phyloP scores from a whole-genome alignment of 2,888 invertebrate species.

The Tigriopus californicus region DNA sequence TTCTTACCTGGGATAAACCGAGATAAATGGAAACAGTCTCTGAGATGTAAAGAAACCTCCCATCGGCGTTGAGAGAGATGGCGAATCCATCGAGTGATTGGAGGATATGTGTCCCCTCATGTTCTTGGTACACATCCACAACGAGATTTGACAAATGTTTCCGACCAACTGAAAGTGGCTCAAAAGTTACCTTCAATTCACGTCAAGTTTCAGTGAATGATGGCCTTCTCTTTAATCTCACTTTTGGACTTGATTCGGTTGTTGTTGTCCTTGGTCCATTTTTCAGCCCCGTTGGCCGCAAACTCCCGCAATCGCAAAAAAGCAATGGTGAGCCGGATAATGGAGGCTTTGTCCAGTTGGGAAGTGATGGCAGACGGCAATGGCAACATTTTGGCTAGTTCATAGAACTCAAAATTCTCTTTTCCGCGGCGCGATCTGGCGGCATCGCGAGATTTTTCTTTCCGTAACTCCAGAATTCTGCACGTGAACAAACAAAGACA shows the following conservation, averaged over 20 bases:
- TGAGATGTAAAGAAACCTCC: conserved; percentile 95
- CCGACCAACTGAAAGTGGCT: neutral
- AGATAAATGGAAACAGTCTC: conserved; percentile 99
- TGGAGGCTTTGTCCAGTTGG: conserved; percentile 80
- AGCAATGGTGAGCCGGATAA: conserved; percentile 86
- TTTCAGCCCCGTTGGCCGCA: conserved; percentile 85
- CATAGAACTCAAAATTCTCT: conserved; percentile 91
- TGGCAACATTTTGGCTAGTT: conserved; percentile 77
- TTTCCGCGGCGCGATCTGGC: conserved; percentile 77
- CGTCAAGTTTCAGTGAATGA: too few species aligned
- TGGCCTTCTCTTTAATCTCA: too few species aligned
- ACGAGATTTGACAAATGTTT: conserved; percentile 29
- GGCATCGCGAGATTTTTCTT: conserved; percentile 82
- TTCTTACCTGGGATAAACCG: conserved; percentile 94
- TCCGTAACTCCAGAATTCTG: conserved; percentile 79
- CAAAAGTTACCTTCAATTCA: too few species aligned
- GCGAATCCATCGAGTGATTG: conserved; percentile 98
- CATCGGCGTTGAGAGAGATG: conserved; percentile 82
- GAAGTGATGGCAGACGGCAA: conserved; percentile 76
- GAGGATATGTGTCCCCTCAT: conserved; percentile 90
- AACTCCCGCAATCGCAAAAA: conserved; percentile 86
- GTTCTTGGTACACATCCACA: conserved; percentile 80
- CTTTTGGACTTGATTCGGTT: neutral
- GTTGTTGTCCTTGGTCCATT: conserved; percentile 60
- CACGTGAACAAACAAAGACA: too few species aligned